A percentile compares a stretch with the other conserved stretches of the same genome.
Conservation (phyloP, 2,888 invertebrate genomes). For the Antitype chi region DNA sequence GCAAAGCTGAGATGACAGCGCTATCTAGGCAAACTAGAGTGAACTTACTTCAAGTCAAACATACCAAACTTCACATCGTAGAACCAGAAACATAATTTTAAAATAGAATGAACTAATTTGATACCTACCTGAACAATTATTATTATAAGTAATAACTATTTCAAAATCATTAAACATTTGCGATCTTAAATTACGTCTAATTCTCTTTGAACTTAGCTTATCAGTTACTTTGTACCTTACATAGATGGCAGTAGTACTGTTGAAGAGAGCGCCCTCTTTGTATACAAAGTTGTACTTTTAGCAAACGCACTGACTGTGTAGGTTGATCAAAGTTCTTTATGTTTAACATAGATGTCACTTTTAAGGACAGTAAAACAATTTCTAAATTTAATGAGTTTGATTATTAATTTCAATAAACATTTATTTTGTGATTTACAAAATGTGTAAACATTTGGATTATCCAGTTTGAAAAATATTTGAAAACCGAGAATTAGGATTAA, state of each 20-base stretch:
- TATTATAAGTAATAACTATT: background rate
- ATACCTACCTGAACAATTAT: background rate
- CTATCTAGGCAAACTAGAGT: background rate
- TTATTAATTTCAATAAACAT: background rate
- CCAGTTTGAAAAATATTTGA: too few relatives aligned
- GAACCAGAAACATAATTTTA: background rate
- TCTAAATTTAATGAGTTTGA: background rate
- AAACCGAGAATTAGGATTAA: too few relatives aligned
- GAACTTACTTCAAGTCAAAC: slow-evolving; percentile 8
- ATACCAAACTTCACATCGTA: background rate
- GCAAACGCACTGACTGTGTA: background rate
- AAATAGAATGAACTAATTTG: background rate
- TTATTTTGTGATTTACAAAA: background rate
- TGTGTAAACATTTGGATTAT: background rate
- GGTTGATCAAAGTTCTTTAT: background rate
- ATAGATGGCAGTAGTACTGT: background rate
- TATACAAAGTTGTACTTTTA: background rate
- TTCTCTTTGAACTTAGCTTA: background rate
- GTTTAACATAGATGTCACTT: slow-evolving; percentile 4
- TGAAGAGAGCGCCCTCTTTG: slow-evolving; percentile 27
- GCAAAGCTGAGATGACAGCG: background rate
- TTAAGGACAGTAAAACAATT: background rate
- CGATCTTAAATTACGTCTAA: too few relatives aligned
- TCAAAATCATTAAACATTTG: background rate
- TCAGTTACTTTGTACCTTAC: background rate